Base-by-base conservation (phyloP, 2,888 invertebrate species). In the Drosophila paracracens region DNA sequence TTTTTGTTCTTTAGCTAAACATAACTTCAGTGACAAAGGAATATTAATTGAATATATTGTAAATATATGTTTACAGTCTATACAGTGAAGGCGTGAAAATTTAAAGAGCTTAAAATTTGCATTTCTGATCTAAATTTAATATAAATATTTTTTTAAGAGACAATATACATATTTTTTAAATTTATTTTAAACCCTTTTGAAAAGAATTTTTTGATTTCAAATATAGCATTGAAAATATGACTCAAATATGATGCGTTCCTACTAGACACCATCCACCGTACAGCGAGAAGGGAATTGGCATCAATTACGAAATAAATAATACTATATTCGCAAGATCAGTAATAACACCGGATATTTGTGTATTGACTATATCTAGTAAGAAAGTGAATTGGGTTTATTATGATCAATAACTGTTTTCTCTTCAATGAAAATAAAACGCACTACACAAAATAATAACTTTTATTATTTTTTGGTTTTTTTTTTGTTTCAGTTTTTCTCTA, bases 341-440 rank as follows among this genome's bases (percentile, higher is more conserved):
- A 29, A 36, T 7, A 48, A 27, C 18, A 59, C n/a, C 27, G n/a
- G 40, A 8, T 29, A 29, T 16, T 13, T 18, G 25, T 61, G 51
- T 29, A 38, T n/a, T 35, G 35, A n/a, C 16, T 35, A 29, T 43
- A 33, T 52, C 16, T 31, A 27, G 29, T 18, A 36, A n/a, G 13
- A 1, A n/a, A 6, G 27, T 29, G 29, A 50, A 27, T 59, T 56
- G 13, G 38, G 10, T 43, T 52, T 33, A 25, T 40, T 21, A 5
- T 29, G 18, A 35, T 16, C 25, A 35, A 4, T 25, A 35, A 46
- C 11, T 8, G 21, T 43, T 21, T 29, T 40, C 51, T 21, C 43
- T 61, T 59, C 21, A 50, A 48, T 68, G 43, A 64, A 84, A 83
- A 84, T 83, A 87, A 83, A 83, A 87, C 83, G 67, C 82, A 82